Percentiles rank a stretch among this genome's conserved stretches.
Conservation (phyloP, 2,113 vertebrate genomes). For the Caretta caretta region DNA sequence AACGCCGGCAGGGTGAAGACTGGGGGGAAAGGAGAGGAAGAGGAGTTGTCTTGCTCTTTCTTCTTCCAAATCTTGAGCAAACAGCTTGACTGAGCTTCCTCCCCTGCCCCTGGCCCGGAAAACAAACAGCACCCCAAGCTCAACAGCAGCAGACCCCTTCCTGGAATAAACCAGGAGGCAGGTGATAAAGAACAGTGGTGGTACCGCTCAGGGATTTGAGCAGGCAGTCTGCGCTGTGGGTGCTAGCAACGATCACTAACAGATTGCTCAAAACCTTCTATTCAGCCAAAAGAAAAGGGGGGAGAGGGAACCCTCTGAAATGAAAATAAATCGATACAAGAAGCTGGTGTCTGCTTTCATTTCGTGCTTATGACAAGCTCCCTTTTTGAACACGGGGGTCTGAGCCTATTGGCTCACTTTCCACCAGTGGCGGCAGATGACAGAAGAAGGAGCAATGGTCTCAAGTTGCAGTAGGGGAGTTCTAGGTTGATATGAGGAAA, state of each 20-base stretch:
- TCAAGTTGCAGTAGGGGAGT: too few species aligned
- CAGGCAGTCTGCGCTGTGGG: not conserved
- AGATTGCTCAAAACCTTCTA: constrained; percentile 60
- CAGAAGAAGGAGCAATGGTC: too few species aligned
- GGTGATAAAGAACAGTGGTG: constrained; percentile 55
- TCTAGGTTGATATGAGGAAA: too few species aligned
- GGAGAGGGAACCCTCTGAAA: not conserved
- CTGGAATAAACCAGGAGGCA: constrained; percentile 47
- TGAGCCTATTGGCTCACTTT: not conserved
- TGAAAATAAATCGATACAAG: constrained; percentile 53
- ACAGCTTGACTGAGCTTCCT: not conserved
- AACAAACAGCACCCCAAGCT: constrained; percentile 19
- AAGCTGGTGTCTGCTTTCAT: not conserved
- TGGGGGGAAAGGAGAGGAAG: not conserved
- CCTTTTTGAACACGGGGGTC: not conserved
- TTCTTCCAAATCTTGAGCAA: not conserved
- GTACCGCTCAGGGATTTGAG: constrained; percentile 59
- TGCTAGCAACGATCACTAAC: constrained; percentile 27
- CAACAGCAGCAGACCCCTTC: constrained; percentile 38
- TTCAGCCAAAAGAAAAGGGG: constrained; percentile 43
- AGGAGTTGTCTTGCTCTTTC: not conserved
- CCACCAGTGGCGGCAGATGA: too few species aligned
- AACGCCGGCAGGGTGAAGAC: not conserved
- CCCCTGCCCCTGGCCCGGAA: constrained; percentile 2
- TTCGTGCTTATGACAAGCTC: not conserved